A percentile compares a stretch with the other conserved stretches of the same genome.
Evolutionary conservation across 2,113 vertebrate species (phyloP).

Genomic region (Syngnathus floridae): DNA sequence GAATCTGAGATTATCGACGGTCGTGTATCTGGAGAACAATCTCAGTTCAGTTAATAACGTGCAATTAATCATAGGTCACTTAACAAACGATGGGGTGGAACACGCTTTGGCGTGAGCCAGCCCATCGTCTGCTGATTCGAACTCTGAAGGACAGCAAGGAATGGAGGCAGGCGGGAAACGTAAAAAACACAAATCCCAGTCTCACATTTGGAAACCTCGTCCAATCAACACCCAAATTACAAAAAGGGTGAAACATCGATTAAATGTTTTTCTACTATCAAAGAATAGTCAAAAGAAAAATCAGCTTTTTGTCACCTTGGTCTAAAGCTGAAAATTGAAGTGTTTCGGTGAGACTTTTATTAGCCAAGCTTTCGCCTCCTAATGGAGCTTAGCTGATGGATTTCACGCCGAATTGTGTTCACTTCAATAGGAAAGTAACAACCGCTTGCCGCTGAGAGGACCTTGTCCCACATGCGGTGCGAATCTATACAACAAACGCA

Average conservation of each 20-base stretch:
- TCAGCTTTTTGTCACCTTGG: conserved; percentile 15
- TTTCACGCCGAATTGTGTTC: conserved; percentile 20
- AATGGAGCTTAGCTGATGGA: conserved; percentile 31
- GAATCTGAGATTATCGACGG: conserved; percentile 63
- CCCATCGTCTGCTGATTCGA: conserved; percentile 48
- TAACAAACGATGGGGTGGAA: conserved; percentile 46
- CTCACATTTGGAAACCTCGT: background rate
- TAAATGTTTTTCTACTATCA: background rate
- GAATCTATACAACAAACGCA: conserved; percentile 18
- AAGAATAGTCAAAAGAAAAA: conserved; percentile 6
- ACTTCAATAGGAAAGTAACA: conserved; percentile 15
- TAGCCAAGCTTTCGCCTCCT: conserved; percentile 1
- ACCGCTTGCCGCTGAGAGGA: conserved; percentile 11
- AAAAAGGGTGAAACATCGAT: background rate
- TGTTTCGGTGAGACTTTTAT: conserved; percentile 15
- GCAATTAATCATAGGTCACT: conserved; percentile 72
- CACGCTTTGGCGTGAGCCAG: conserved; percentile 26
- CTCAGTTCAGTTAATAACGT: conserved; percentile 66
- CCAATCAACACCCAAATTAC: background rate
- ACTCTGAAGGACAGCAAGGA: conserved; percentile 30
- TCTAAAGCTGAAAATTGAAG: conserved; percentile 22
- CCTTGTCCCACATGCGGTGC: conserved; percentile 8
- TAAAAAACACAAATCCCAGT: background rate
- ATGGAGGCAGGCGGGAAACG: conserved; percentile 31
- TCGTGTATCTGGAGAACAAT: conserved; percentile 66